These are phyloP conservation scores for Acromyrmex echinatior DNA, from an alignment of 1,140 invertebrate genomes.

Conservation along the genomic window DNA sequence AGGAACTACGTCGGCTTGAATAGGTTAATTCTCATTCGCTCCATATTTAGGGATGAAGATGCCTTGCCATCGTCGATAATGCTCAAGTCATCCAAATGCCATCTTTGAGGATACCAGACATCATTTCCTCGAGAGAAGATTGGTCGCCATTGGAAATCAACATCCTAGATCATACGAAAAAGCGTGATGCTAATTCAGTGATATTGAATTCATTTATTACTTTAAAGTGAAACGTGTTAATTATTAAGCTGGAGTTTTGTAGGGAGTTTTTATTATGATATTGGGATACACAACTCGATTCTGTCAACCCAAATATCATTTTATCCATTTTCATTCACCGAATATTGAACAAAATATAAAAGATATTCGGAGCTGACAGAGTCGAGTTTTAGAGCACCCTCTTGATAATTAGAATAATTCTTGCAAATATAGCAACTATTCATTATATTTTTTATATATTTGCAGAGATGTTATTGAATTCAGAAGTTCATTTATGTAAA, in stretches of 20 bases:
- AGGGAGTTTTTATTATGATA: not conserved
- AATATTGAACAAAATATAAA: too few species aligned
- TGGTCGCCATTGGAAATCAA: conserved; percentile 27
- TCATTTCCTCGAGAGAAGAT: conserved; percentile 7
- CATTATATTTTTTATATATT: conserved; percentile 6
- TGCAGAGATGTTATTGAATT: not conserved
- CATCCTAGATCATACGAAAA: not conserved
- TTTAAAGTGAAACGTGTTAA: not conserved
- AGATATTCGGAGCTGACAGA: too few species aligned
- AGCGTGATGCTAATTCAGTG: conserved; percentile 11
- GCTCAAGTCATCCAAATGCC: conserved; percentile 77
- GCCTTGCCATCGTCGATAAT: conserved; percentile 65
- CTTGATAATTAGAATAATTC: not conserved
- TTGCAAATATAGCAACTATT: not conserved
- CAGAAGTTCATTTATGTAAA: not conserved
- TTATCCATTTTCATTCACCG: too few species aligned
- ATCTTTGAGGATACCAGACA: conserved; percentile 78
- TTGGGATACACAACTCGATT: too few species aligned
- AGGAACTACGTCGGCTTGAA: not conserved
- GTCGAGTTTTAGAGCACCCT: too few species aligned
- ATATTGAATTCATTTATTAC: not conserved
- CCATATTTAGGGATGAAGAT: conserved; percentile 81
- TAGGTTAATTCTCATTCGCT: conserved; percentile 69
- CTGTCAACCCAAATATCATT: too few species aligned
- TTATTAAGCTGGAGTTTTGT: not conserved